These are phyloP conservation scores for Drosophila bunnanda DNA, from an alignment of 2,888 invertebrate species.

Conservation along the genomic window DNA sequence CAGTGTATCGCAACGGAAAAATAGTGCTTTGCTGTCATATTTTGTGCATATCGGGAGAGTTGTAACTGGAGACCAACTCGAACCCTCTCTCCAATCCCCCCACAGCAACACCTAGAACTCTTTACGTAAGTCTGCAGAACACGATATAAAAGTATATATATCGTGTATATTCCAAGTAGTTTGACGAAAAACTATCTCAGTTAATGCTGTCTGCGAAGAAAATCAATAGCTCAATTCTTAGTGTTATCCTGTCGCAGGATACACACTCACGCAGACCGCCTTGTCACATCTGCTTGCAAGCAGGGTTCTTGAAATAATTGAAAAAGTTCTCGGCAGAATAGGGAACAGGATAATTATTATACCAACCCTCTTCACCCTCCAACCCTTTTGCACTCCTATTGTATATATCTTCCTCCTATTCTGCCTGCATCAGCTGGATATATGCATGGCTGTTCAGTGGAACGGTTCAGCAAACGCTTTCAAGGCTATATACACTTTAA, in stretches of 20 bases:
- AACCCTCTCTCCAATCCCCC: slow-evolving; percentile 14
- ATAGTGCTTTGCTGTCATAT: slow-evolving; percentile 32
- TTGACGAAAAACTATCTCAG: slow-evolving; percentile 12
- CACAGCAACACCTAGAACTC: slow-evolving; percentile 35
- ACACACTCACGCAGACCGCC: slow-evolving; percentile 30
- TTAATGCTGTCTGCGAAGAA: slow-evolving; percentile 50
- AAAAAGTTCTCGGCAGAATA: slow-evolving; percentile 56
- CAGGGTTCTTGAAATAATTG: slow-evolving; percentile 53
- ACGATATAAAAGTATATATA: not conserved
- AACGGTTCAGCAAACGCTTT: slow-evolving; percentile 66
- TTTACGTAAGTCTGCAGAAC: slow-evolving; percentile 68
- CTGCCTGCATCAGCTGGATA: slow-evolving; percentile 31
- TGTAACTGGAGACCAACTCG: slow-evolving; percentile 5
- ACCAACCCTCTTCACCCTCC: slow-evolving; percentile 16
- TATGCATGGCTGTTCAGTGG: slow-evolving; percentile 46
- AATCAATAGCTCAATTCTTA: slow-evolving; percentile 62
- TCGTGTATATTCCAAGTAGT: not conserved
- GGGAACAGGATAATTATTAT: slow-evolving; percentile 16
- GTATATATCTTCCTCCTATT: slow-evolving; percentile 1
- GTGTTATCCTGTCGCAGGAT: slow-evolving; percentile 49
- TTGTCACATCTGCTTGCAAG: slow-evolving; percentile 11
- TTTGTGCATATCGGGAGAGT: slow-evolving; percentile 18
- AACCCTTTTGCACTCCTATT: not conserved
- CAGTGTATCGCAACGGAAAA: slow-evolving; percentile 23
- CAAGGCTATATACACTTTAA: slow-evolving; percentile 61